phyloP scores from a whole-genome alignment of 2,888 invertebrate genomes.

The Gymnosoma rotundatum region DNA sequence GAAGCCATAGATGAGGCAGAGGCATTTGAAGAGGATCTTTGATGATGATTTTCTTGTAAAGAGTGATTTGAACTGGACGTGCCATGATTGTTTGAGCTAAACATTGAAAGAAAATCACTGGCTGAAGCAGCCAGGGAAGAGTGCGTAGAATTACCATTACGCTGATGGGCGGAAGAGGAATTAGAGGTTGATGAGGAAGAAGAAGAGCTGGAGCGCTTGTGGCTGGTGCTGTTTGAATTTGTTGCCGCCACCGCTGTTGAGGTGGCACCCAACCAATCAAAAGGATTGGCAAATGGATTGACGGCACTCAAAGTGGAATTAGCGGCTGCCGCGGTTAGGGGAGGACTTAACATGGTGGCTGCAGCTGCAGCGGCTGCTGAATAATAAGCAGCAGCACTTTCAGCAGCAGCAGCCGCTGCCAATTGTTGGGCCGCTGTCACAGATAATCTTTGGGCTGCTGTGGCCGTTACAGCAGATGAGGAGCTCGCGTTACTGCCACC shows the following conservation, averaged over 20 bases:
- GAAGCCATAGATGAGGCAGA: slow-evolving; percentile 73
- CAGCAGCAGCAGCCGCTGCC: slow-evolving; percentile 79
- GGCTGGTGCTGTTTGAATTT: slow-evolving; percentile 23
- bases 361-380: slow-evolving; percentile 77
- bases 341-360: slow-evolving; percentile 81
- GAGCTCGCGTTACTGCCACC: slow-evolving; percentile 45
- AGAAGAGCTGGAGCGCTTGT: slow-evolving; percentile 40
- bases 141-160: slow-evolving; percentile 34
- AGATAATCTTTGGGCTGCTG: slow-evolving; percentile 64
- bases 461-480: slow-evolving; percentile 24
- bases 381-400: slow-evolving; percentile 77
- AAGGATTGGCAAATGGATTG: slow-evolving; percentile 73
- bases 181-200: slow-evolving; percentile 35
- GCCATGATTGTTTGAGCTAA: slow-evolving; percentile 45
- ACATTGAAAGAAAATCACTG: slow-evolving; percentile 65
- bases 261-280: slow-evolving; percentile 73
- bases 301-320: slow-evolving; percentile 74
- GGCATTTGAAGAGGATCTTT: slow-evolving; percentile 71
- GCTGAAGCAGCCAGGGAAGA: slow-evolving; percentile 60
- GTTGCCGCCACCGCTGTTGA: slow-evolving; percentile 46
- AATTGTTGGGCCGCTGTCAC: slow-evolving; percentile 76
- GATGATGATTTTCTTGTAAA: slow-evolving; percentile 55
- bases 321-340: slow-evolving; percentile 74
- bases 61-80: slow-evolving; percentile 45
- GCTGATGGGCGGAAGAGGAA: slow-evolving; percentile 65